A percentile compares a stretch with the other conserved stretches of the same genome.
These are phyloP conservation scores for Machaerirhynchus nigripectus DNA, from an alignment of 2,113 vertebrate species.

Conservation along the genomic window DNA sequence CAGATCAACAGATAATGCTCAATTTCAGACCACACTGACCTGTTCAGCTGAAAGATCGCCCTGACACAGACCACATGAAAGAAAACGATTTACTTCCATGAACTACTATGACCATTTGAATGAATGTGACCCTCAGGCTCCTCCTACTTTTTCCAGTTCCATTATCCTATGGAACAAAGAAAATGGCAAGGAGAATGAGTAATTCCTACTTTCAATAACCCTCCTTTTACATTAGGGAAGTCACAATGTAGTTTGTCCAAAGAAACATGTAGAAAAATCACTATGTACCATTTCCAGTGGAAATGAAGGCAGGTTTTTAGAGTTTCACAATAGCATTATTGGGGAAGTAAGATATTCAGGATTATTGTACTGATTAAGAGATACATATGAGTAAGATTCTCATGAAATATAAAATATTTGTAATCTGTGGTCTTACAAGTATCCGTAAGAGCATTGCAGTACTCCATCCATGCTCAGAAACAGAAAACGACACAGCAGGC, in stretches of 20 bases:
- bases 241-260: not conserved
- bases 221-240: not conserved
- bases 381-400: not conserved
- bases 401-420: not conserved
- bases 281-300: not conserved
- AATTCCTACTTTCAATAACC: not conserved
- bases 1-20: slow-evolving; percentile 29
- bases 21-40: slow-evolving; percentile 40
- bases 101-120: not conserved
- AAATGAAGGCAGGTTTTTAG: not conserved
- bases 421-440: not conserved
- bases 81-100: not conserved
- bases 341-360: not conserved
- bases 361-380: not conserved
- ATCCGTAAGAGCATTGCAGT: not conserved
- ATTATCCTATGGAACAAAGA: not conserved
- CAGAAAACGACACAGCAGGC: not conserved
- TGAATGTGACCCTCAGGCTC: not conserved
- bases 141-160: not conserved
- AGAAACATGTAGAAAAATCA: not conserved
- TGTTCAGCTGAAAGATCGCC: not conserved
- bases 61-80: slow-evolving; percentile 32
- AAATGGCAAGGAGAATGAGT: not conserved
- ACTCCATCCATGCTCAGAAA: not conserved
- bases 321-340: not conserved